These are phyloP conservation scores for Herpailurus yagouaroundi DNA, from an alignment of 2,113 vertebrate species.

Conservation along the genomic window DNA sequence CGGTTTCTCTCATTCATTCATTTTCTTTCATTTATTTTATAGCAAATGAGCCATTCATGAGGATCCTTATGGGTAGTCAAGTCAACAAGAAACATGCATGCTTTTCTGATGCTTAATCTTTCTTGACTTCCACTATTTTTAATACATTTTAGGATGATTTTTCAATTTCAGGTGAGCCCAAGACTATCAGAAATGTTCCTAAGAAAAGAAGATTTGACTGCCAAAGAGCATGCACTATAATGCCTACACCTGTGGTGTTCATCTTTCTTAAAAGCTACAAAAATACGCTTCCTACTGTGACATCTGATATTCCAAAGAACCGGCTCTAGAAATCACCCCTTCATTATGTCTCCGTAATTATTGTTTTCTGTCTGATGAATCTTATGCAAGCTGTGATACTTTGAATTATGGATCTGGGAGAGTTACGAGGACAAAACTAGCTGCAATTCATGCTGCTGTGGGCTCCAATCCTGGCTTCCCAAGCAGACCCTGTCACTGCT, in stretches of 20 bases:
- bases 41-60: not conserved
- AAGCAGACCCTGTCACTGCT: not conserved
- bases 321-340: conserved; percentile 54
- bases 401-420: conserved; percentile 52
- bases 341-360: conserved; percentile 64
- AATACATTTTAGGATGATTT: not conserved
- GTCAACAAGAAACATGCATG: not conserved
- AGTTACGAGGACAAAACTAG: not conserved
- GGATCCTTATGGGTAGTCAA: accelerated
- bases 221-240: not conserved
- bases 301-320: not conserved
- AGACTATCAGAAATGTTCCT: not conserved
- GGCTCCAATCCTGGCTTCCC: not conserved
- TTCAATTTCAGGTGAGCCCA: not conserved
- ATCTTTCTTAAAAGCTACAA: conserved; percentile 54
- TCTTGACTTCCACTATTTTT: not conserved
- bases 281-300: conserved; percentile 50
- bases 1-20: not conserved
- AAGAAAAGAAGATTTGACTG: not conserved
- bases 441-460: not conserved
- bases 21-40: not conserved
- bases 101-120: not conserved
- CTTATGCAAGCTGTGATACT: conserved; percentile 46
- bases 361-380: conserved; percentile 52
- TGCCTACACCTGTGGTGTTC: not conserved